Percentiles rank a stretch among this genome's conserved stretches.
Evolutionary conservation across 2,797 vertebrate species (phyloP).

Genomic region (Notoglanidium macrostoma): DNA sequence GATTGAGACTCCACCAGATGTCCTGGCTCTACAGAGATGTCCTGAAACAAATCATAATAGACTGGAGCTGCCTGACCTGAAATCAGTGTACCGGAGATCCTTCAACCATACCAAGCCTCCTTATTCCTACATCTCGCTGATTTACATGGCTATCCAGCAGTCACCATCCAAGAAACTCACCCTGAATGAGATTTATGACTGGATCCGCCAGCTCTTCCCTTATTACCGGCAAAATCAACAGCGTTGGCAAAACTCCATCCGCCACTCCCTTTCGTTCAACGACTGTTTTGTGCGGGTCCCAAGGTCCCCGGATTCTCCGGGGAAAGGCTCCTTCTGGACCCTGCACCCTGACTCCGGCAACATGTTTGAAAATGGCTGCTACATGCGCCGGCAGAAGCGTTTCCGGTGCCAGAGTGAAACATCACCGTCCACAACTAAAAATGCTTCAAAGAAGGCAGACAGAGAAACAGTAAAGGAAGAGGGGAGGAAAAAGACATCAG

Average conservation of each 20-base stretch:
- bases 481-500: conserved; percentile 44
- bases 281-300: conserved; percentile 81
- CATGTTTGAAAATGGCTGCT: conserved; percentile 87
- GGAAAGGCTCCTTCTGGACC: conserved; percentile 84
- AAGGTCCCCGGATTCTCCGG: conserved; percentile 79
- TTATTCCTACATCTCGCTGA: conserved; percentile 85
- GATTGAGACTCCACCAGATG: conserved; percentile 20
- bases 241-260: conserved; percentile 82
- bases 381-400: conserved; percentile 83
- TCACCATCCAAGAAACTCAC: conserved; percentile 81
- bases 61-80: conserved; percentile 69
- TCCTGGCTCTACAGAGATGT: conserved; percentile 45
- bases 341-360: conserved; percentile 83
- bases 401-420: conserved; percentile 76
- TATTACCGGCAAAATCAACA: conserved; percentile 86
- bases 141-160: conserved; percentile 86
- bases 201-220: conserved; percentile 86
- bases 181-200: conserved; percentile 84
- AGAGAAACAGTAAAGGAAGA: conserved; percentile 47
- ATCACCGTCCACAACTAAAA: conserved; percentile 28
- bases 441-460: conserved; percentile 51
- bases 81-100: conserved; percentile 75
- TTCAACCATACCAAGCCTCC: conserved; percentile 85
- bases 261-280: conserved; percentile 80
- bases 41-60: conserved; percentile 44